Percentiles rank a stretch among this genome's conserved stretches.
Conservation (phyloP, 2,888 invertebrate genomes). For the Molanna angustata region DNA sequence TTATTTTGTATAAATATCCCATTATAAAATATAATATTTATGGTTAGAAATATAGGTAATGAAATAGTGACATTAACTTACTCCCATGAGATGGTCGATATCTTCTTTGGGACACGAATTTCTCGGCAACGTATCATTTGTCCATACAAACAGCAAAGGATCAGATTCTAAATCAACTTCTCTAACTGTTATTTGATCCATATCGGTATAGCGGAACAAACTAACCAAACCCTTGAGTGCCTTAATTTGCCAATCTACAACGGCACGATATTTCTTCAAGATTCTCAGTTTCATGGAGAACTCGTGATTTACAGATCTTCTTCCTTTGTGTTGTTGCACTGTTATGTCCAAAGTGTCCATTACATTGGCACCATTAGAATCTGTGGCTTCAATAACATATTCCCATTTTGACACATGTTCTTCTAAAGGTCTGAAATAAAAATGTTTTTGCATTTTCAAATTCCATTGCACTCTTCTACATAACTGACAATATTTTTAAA, state of each 20-base stretch:
- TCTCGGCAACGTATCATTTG: constrained; percentile 80
- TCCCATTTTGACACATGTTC: constrained; percentile 79
- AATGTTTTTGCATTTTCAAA: neutral
- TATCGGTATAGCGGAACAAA: constrained; percentile 59
- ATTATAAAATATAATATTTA: neutral
- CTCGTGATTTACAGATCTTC: constrained; percentile 78
- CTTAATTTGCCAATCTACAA: constrained; percentile 76
- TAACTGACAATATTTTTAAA: no score
- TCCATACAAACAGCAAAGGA: constrained; percentile 73
- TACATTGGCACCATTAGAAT: constrained; percentile 70
- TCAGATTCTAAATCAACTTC: constrained; percentile 59
- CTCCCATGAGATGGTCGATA: constrained; percentile 66
- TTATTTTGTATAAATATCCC: neutral
- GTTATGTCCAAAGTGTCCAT: constrained; percentile 72
- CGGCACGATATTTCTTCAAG: constrained; percentile 61
- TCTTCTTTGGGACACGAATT: constrained; percentile 75
- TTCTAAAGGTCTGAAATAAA: constrained; percentile 67
- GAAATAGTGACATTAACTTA: constrained; percentile 42
- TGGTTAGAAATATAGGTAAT: neutral
- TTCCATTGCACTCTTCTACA: neutral
- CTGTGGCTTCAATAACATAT: constrained; percentile 76
- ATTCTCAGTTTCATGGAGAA: constrained; percentile 69
- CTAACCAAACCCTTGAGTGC: constrained; percentile 59
- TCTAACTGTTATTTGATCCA: constrained; percentile 68
- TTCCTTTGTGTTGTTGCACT: constrained; percentile 78